Evolutionary conservation across 2,797 vertebrate genomes (phyloP), one percentile per base, ranked within the genome.

Genomic region (Macropus fuliginosus): DNA sequence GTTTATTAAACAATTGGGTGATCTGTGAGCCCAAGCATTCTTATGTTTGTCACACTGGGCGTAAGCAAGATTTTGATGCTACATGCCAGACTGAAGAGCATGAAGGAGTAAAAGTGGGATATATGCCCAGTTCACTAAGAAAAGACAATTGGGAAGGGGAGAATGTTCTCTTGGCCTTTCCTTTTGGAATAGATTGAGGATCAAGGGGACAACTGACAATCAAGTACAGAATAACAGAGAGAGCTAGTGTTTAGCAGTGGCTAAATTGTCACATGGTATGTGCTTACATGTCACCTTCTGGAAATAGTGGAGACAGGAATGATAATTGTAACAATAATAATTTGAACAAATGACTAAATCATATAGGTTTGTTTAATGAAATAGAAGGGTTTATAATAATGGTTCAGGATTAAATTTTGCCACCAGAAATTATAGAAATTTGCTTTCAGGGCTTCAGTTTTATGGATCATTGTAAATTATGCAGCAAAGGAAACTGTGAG

Each of bases 1-100:
- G n/a, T 81, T 81, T 46, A 81, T 81, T 81, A 81, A 81, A 81
- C n/a, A 81, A 40, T 81, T 81, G 66, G 66, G n/a, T 81, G 66
- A 81, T 81, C 66, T 81, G 66, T 46, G 46, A 81, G 18, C 8
- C n/a, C n/a, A 81, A 81, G 24, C 66, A 81, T 46, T 74, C 66
- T 74, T 74, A 66, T 2, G n/a, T 81, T 81, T 81, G 66, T 81
- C n/a, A 81, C n/a, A 81, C 66, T 81, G 6, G 18, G 66, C 5
- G 0, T 81, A 46, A 81, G 66, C n/a, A 46, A 24, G n/a, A 81
- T 81, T 46, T 46, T 81, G n/a, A n/a, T 81, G n/a, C 66, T 11
- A 24, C 16, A 74, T 40, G 13, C 34, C 62, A 34, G 21, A 81
- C n/a, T 46, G 8, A 81, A 81, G 40, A 40, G 18, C n/a, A 21